Conservation (phyloP, 1,140 invertebrate species). For the Drosophila saltans region DNA sequence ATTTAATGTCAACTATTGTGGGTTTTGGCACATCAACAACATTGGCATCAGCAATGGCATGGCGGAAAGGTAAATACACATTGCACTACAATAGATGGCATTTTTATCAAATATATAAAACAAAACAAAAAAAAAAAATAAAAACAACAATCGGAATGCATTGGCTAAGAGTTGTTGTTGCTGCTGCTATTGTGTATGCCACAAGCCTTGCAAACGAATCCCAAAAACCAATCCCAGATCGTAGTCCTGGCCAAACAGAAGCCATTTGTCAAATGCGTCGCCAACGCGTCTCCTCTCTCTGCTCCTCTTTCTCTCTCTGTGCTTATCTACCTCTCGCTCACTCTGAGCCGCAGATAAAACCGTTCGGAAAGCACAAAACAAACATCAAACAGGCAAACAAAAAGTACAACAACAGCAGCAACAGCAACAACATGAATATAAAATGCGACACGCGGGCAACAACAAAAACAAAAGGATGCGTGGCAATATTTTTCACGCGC, state of each 20-base stretch:
- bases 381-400: constrained; percentile 79
- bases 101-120: constrained; percentile 71
- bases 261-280: constrained; percentile 77
- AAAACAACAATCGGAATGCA: constrained; percentile 48
- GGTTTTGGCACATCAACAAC: constrained; percentile 11
- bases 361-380: constrained; percentile 78
- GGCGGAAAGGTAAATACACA: constrained; percentile 64
- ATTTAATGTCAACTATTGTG: constrained; percentile 50
- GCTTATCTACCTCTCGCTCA: constrained; percentile 26
- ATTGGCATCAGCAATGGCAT: constrained; percentile 48
- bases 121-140: constrained; percentile 44
- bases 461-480: constrained; percentile 70
- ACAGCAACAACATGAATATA: constrained; percentile 74
- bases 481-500: constrained; percentile 77
- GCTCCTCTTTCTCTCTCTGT: neutral
- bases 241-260: constrained; percentile 66
- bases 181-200: constrained; percentile 43
- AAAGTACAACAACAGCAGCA: constrained; percentile 54
- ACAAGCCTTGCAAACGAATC: constrained; percentile 50
- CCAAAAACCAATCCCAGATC: constrained; percentile 64
- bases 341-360: constrained; percentile 79
- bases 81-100: constrained; percentile 71
- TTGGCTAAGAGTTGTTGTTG: constrained; percentile 14
- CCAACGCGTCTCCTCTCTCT: constrained; percentile 36
- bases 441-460: constrained; percentile 68